Evolutionary conservation across 2,113 vertebrate genomes (phyloP).

Genomic region (Podiceps cristatus): DNA sequence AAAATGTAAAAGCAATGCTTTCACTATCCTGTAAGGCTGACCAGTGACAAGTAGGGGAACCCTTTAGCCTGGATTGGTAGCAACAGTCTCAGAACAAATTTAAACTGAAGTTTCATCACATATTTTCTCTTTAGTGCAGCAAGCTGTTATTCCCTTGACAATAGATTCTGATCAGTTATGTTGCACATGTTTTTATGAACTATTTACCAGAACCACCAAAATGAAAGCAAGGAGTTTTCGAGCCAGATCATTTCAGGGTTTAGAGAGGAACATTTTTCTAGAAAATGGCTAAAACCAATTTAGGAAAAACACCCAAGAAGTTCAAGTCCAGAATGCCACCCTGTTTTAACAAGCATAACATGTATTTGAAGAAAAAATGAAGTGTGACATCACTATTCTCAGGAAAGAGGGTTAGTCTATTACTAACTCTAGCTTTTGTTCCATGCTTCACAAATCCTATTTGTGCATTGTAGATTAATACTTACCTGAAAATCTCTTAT

Average conservation of each 20-base stretch:
- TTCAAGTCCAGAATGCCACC: background rate
- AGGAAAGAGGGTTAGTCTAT: conserved; percentile 11
- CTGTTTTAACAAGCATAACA: background rate
- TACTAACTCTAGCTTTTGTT: conserved; percentile 43
- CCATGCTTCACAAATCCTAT: conserved; percentile 53
- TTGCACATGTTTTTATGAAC: background rate
- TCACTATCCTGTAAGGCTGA: background rate
- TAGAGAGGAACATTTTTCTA: background rate
- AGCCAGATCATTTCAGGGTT: background rate
- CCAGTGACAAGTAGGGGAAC: background rate
- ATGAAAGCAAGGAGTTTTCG: background rate
- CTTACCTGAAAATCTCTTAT: conserved; percentile 53
- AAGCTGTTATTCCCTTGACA: background rate
- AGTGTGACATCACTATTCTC: background rate
- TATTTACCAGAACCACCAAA: background rate
- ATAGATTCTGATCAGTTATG: background rate
- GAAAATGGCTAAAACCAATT: background rate
- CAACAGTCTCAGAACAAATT: conserved; percentile 65
- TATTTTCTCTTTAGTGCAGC: background rate
- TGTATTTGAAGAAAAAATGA: background rate
- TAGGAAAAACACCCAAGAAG: background rate
- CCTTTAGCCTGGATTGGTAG: conserved; percentile 20
- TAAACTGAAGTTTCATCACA: background rate
- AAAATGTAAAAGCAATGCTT: background rate
- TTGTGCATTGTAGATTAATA: conserved; percentile 43